These are phyloP conservation scores for Teinopalpus imperialis DNA, from an alignment of 2,888 invertebrate genomes.

Conservation along the genomic window DNA sequence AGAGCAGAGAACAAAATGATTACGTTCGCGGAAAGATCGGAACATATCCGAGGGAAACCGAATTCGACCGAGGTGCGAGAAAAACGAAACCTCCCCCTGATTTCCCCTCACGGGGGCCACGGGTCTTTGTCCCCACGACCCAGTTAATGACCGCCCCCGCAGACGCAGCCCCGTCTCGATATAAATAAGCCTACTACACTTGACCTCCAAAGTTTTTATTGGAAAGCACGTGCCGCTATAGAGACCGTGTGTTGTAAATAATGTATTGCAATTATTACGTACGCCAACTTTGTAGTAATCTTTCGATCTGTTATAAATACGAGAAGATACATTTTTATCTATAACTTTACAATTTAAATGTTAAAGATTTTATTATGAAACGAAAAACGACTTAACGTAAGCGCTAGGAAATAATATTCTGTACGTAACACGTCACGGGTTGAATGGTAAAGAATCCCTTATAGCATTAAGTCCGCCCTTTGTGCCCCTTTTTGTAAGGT, in stretches of 20 bases:
- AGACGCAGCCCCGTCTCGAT: slow-evolving; percentile 76
- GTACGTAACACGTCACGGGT: no score
- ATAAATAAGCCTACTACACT: slow-evolving; percentile 82
- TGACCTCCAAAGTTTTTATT: slow-evolving; percentile 82
- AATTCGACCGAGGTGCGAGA: slow-evolving; percentile 48
- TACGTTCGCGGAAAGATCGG: slow-evolving; percentile 57
- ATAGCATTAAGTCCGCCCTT: no score
- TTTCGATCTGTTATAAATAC: slow-evolving; percentile 28
- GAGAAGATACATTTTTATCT: no score
- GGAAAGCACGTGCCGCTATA: slow-evolving; percentile 74
- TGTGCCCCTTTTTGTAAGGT: no score
- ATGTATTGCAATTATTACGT: slow-evolving; percentile 46
- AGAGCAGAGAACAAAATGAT: slow-evolving; percentile 60
- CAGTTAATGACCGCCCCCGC: slow-evolving; percentile 80
- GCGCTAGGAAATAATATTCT: no score
- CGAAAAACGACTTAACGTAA: no score
- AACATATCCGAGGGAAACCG: slow-evolving; percentile 47
- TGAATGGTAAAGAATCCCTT: no score
- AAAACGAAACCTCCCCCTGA: slow-evolving; percentile 70
- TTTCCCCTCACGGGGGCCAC: slow-evolving; percentile 56
- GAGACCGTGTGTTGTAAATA: slow-evolving; percentile 68
- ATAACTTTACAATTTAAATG: no score
- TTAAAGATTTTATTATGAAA: no score
- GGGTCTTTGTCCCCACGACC: slow-evolving; percentile 79
- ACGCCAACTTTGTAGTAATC: slow-evolving; percentile 29